Evolutionary conservation across 2,113 vertebrate species (phyloP).

Genomic region (Vulpes ferrilata): DNA sequence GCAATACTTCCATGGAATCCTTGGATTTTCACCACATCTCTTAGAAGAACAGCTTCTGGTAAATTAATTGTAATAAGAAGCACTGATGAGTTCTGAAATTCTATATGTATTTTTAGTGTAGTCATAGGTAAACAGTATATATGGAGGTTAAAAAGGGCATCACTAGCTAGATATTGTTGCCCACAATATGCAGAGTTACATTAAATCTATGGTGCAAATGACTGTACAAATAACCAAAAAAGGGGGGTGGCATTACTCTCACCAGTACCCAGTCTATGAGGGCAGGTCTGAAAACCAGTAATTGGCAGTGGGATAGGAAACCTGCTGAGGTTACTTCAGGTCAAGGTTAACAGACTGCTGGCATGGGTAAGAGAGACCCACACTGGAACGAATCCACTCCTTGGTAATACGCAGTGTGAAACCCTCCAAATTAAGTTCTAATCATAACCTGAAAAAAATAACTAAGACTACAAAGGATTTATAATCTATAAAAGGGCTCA

Average conservation of each 20-base stretch:
- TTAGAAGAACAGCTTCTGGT: background rate
- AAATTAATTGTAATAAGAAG: background rate
- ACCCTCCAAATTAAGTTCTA: background rate
- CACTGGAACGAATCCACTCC: background rate
- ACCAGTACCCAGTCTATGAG: background rate
- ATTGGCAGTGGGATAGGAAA: background rate
- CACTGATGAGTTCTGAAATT: conserved; percentile 12
- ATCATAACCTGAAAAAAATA: conserved; percentile 11
- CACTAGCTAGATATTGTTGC: background rate
- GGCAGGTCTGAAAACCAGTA: background rate
- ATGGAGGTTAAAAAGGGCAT: background rate
- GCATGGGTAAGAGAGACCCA: background rate
- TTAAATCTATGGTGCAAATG: background rate
- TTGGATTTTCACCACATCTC: background rate
- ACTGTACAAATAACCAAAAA: conserved; percentile 29
- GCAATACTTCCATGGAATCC: background rate
- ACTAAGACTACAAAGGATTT: conserved; percentile 12
- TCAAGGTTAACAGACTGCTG: background rate
- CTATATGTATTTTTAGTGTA: background rate
- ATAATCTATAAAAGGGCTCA: background rate
- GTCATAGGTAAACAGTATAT: background rate
- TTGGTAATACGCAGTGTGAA: background rate
- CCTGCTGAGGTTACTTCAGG: background rate
- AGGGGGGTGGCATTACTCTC: background rate
- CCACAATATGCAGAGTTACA: background rate